A percentile compares a stretch with the other conserved stretches of the same genome.
Evolutionary conservation across 2,113 vertebrate genomes (phyloP).

Genomic region (Mormyrus iriodes): DNA sequence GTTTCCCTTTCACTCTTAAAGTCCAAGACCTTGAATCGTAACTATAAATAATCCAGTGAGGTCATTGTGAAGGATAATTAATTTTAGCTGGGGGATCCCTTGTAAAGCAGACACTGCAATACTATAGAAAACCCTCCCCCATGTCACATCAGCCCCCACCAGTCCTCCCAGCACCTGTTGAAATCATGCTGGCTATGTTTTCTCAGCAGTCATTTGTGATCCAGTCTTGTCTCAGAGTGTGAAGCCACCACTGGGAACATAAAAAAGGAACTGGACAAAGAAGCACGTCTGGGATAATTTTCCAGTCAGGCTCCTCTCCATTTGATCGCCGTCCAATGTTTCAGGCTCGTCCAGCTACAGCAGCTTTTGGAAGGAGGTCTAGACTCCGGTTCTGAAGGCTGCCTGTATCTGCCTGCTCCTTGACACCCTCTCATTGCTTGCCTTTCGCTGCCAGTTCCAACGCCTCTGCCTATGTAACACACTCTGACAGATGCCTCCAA

Average conservation of each 20-base stretch:
- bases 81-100: conserved; percentile 44
- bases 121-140: conserved; percentile 44
- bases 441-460: background rate
- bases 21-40: conserved; percentile 14
- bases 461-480: background rate
- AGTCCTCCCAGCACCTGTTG: conserved; percentile 53
- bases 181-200: conserved; percentile 40
- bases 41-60: conserved; percentile 55
- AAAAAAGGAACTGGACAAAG: background rate
- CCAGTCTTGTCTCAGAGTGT: conserved; percentile 24
- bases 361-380: background rate
- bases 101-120: conserved; percentile 29
- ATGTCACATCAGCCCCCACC: conserved; percentile 28
- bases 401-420: background rate
- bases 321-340: background rate
- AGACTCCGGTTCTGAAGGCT: background rate
- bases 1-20: conserved; percentile 37
- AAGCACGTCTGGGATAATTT: background rate
- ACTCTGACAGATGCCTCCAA: conserved; percentile 17
- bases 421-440: background rate
- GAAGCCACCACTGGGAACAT: conserved; percentile 14
- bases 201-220: conserved; percentile 49
- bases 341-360: background rate
- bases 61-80: conserved; percentile 54
- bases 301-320: background rate